phyloP scores from a whole-genome alignment of 37 sponge, comb jelly and placozoan genomes.

The Aphrocallistes beatrix region DNA sequence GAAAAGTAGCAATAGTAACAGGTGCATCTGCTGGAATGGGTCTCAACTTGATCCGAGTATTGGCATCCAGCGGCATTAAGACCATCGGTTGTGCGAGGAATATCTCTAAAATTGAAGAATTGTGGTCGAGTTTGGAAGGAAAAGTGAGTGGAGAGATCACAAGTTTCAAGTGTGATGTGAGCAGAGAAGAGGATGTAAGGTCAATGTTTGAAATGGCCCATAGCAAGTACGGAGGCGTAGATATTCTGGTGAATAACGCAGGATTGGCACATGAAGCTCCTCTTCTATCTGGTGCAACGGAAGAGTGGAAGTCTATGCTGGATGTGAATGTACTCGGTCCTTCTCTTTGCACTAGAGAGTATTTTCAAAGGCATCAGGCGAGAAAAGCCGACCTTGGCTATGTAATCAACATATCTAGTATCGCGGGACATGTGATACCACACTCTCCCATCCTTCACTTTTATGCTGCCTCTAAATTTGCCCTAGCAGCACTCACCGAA shows the following conservation, averaged over 20 bases:
- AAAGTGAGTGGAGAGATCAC: constrained; percentile 29
- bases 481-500: constrained; percentile 66
- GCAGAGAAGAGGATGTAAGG: constrained; percentile 51
- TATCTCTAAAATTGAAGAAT: not conserved
- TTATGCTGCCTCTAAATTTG: constrained; percentile 60
- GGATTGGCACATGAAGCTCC: constrained; percentile 46
- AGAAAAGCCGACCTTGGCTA: constrained; percentile 52
- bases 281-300: constrained; percentile 41
- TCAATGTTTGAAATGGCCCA: constrained; percentile 31
- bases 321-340: constrained; percentile 62
- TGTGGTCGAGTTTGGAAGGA: not conserved
- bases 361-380: constrained; percentile 35
- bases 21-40: not conserved
- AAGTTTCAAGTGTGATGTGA: constrained; percentile 62
- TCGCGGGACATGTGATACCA: not conserved
- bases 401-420: constrained; percentile 31
- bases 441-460: constrained; percentile 20
- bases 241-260: constrained; percentile 72
- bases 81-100: not conserved
- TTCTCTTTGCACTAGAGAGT: constrained; percentile 54
- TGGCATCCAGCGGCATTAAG: not conserved
- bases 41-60: not conserved
- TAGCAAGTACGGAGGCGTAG: constrained; percentile 43
- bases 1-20: constrained; percentile 8
- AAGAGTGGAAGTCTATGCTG: constrained; percentile 54